A percentile compares a stretch with the other conserved stretches of the same genome.
Conservation (phyloP, 2,888 invertebrate species). For the Acheta domesticus region DNA sequence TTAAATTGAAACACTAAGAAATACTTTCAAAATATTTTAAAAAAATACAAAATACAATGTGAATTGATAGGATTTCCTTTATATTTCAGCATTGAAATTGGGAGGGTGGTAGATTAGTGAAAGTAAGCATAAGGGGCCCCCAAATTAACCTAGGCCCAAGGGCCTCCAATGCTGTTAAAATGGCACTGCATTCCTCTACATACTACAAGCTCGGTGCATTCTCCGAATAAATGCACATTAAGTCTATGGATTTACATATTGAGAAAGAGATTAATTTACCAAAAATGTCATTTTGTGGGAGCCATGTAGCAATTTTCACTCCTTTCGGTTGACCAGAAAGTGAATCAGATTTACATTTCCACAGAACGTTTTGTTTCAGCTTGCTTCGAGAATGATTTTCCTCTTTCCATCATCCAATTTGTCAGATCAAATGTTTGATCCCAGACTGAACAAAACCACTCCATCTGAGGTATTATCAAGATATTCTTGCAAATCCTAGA, state of each 20-base stretch:
- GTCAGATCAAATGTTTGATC: neutral
- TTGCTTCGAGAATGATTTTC: neutral
- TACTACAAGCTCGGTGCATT: neutral
- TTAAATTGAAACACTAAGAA: too few species aligned
- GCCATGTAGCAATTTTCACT: neutral
- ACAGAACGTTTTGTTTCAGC: neutral
- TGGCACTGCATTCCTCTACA: too few species aligned
- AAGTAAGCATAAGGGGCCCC: too few species aligned
- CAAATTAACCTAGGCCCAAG: too few species aligned
- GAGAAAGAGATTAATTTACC: neutral
- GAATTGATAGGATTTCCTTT: too few species aligned
- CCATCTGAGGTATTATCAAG: neutral
- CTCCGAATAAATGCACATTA: neutral
- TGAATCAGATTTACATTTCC: neutral
- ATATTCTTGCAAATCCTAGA: neutral
- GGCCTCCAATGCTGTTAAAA: too few species aligned
- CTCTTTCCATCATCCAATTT: neutral
- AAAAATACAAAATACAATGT: too few species aligned
- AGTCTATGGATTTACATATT: neutral
- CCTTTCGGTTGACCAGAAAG: neutral
- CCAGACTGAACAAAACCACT: neutral
- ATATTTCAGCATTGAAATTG: too few species aligned
- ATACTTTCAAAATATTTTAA: too few species aligned
- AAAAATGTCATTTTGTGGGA: neutral
- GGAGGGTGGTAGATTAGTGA: too few species aligned